A percentile compares a stretch with the other conserved stretches of the same genome.
Evolutionary conservation across 2,113 vertebrate species (phyloP).

Genomic region (Nothoprocta pentlandii): DNA sequence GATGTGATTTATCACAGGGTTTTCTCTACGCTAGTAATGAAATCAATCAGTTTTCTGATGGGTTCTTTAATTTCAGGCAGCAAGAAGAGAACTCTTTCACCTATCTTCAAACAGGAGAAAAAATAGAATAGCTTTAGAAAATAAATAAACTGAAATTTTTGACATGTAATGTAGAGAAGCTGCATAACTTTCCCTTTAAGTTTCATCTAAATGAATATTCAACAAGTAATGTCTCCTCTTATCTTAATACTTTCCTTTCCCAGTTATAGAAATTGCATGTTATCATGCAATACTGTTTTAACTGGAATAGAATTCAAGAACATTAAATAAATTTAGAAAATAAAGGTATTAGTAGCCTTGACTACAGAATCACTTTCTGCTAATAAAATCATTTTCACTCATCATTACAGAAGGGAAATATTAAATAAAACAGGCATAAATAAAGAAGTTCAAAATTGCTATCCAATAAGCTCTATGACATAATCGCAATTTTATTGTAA

Average conservation of each 20-base stretch:
- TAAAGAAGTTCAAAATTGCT: not conserved
- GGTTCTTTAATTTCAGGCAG: not conserved
- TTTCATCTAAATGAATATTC: not conserved
- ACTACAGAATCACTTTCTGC: not conserved
- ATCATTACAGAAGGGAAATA: not conserved
- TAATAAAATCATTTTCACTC: not conserved
- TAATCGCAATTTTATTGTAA: not conserved
- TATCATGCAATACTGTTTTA: not conserved
- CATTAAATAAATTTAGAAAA: not conserved
- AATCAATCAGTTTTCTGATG: not conserved
- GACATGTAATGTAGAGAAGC: not conserved
- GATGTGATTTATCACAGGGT: not conserved
- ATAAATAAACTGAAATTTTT: not conserved
- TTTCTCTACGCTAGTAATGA: not conserved
- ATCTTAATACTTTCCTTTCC: not conserved
- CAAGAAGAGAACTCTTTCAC: not conserved
- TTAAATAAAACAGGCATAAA: not conserved
- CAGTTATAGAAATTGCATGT: not conserved
- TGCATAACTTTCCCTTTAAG: not conserved
- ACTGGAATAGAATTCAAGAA: not conserved
- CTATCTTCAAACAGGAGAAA: not conserved
- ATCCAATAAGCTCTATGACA: not conserved
- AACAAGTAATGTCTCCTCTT: not conserved
- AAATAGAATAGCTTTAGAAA: not conserved
- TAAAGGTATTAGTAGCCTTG: not conserved